Conservation (phyloP, 1,140 invertebrate genomes). For the Parapsyche elsis region DNA sequence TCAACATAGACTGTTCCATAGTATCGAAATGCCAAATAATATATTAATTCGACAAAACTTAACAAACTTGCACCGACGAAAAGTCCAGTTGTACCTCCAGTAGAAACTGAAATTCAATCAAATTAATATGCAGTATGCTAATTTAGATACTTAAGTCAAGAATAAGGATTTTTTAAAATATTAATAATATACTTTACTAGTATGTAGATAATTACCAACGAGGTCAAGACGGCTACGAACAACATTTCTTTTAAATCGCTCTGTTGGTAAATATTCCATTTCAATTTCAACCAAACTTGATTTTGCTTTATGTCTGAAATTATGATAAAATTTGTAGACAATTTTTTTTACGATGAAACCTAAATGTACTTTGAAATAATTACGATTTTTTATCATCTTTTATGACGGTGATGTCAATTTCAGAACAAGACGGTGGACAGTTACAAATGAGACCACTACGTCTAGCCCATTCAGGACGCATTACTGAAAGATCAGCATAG, state of each 20-base stretch:
- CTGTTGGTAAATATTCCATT: constrained; percentile 69
- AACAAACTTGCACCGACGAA: constrained; percentile 75
- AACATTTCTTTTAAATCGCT: constrained; percentile 72
- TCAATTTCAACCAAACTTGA: constrained; percentile 67
- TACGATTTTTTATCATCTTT: constrained; percentile 63
- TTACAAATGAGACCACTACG: constrained; percentile 68
- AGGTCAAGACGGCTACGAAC: constrained; percentile 72
- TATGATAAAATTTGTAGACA: neutral
- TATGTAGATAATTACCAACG: constrained; percentile 66
- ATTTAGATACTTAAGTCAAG: constrained; percentile 30
- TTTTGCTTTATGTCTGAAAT: constrained; percentile 45
- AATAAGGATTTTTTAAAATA: constrained; percentile 1
- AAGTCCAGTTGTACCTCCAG: constrained; percentile 72
- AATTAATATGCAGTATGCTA: too few species aligned
- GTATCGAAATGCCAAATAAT: constrained; percentile 66
- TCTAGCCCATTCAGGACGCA: constrained; percentile 63
- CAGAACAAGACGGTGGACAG: constrained; percentile 72
- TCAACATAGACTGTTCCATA: constrained; percentile 56
- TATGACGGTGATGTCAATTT: constrained; percentile 71
- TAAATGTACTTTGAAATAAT: constrained; percentile 36
- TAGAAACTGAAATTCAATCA: constrained; percentile 67
- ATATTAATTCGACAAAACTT: constrained; percentile 72
- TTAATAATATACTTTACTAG: constrained; percentile 35
- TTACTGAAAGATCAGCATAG: constrained; percentile 69
- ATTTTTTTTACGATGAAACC: neutral